Base-by-base conservation (phyloP, 1,140 invertebrate species). In the Drosophila orosa region DNA sequence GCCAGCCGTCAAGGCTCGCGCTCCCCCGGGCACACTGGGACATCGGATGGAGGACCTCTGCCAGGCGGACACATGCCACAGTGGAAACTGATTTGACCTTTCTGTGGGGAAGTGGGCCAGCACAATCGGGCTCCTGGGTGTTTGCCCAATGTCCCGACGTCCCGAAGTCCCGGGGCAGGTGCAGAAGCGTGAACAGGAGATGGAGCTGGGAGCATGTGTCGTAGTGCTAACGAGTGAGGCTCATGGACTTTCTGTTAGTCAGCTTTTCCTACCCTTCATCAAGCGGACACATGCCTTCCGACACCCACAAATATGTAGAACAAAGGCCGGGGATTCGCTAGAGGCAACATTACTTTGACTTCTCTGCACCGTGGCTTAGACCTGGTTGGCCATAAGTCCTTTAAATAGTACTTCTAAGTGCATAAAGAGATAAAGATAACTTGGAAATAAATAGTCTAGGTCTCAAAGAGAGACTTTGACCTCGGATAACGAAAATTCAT, bases 141-240 rank as follows among this genome's bases (percentile, higher is more conserved):
- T 56, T 74, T 62, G 57, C 42, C n/a, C 52, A 39, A 45, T 50
- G 40, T 47, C 59, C 66, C 66, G 24, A 17, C 37, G 67, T 52
- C 12, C 48, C 48, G 13, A 33, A 31, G 35, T 48, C 73, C 65
- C 67, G 33, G 22, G 37, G 67, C 67, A 71, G 42, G 40, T 71
- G 50, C 45, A 68, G 44, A 48, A 67, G 63, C 63, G 63, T 67
- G 58, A 67, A 67, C 63, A 31, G 42, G 50, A 35, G 50, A 24
- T 24, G 31, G n/a, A n/a, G 19, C 50, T 54, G 48, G 27, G 47
- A 24, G 31, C n/a, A 12, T 37, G 42, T 54, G 61, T 48, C 60
- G 47, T 58, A 65, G 39, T 69, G 75, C 71, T 78, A 85, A 86
- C 82, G 78, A 84, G 63, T 86, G 60, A 71, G 69, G 69, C 61